Base-by-base conservation (phyloP, 2,113 vertebrate species). In the Galbula dea region DNA sequence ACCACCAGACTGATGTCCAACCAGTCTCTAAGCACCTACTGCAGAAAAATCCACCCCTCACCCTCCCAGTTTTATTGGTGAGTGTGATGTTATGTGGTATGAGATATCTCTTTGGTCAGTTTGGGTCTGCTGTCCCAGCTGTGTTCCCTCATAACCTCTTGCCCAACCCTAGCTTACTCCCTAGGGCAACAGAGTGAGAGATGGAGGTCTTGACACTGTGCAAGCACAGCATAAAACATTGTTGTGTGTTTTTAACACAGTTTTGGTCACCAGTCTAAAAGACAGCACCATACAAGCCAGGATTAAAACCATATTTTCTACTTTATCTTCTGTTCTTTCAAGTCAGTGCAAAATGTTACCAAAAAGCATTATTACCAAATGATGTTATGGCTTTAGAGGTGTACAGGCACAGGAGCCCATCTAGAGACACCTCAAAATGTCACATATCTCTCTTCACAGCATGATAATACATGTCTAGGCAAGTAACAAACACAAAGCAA, bases 311-410 rank as follows among this genome's bases (percentile, higher is more conserved):
- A 0, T 43, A 82, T 78, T 92, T 94, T 57, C 71, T 81, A 55
- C 48, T 76, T 91, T 57, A 96, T 78, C 83, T 92, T 65, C 30
- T 34, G 21, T 68, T 71, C 65, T 58, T 88, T 71, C 36, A 78
- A 86, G 65, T 48, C 81, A 90, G 49, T 82, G 61, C 37, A 95
- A 94, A 92, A 90, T 29, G 5, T 32, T 86, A 63, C 69, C 90
- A 80, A 67, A 91, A 76, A 75, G 23, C 67, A 77, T 86, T 80
- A 46, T 24, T 20, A 79, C 29, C 73, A 78, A 74, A 86, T 49
- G 36, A 34, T 8, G 8, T n/a, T 26, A 43, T 36, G 39, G 57
- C 52, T 92, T 74, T 80, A 74, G 57, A 68, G 32, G 43, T 72
- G n/a, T 43, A 51, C 4, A 87, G 66, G 37, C 17, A 49, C 5